Percentiles rank a stretch among this genome's conserved stretches.
phyloP scores from a whole-genome alignment of 2,113 vertebrate genomes.

The Edolisoma coerulescens region DNA sequence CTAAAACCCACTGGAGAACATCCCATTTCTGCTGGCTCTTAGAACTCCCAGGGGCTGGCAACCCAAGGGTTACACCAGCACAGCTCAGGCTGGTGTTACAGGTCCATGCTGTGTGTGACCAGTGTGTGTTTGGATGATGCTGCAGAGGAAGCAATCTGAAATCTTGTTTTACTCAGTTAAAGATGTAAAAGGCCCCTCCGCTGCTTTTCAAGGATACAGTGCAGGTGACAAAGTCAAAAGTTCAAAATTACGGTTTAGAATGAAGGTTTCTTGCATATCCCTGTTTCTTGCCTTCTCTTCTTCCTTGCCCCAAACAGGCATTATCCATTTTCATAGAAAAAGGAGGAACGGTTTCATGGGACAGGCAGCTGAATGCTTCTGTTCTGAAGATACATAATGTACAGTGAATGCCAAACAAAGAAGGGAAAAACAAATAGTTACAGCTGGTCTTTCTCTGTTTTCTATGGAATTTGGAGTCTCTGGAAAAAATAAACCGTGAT shows the following conservation, averaged over 20 bases:
- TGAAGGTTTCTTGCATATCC: background rate
- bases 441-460: background rate
- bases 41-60: background rate
- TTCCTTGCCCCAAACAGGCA: background rate
- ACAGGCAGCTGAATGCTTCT: background rate
- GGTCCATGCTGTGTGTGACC: background rate
- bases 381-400: background rate
- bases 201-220: background rate
- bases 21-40: background rate
- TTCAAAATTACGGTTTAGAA: background rate
- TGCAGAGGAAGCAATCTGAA: background rate
- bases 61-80: background rate
- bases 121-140: background rate
- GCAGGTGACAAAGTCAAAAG: background rate
- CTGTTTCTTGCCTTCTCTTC: background rate
- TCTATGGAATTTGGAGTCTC: background rate
- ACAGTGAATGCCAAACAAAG: background rate
- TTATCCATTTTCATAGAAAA: background rate
- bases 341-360: background rate
- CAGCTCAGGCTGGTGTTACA: rapidly evolving
- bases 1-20: background rate
- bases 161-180: background rate
- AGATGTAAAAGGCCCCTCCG: background rate
- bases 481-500: background rate
- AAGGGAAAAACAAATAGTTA: background rate